Conservation (phyloP, 2,888 invertebrate species). For the Morpho helenor region DNA sequence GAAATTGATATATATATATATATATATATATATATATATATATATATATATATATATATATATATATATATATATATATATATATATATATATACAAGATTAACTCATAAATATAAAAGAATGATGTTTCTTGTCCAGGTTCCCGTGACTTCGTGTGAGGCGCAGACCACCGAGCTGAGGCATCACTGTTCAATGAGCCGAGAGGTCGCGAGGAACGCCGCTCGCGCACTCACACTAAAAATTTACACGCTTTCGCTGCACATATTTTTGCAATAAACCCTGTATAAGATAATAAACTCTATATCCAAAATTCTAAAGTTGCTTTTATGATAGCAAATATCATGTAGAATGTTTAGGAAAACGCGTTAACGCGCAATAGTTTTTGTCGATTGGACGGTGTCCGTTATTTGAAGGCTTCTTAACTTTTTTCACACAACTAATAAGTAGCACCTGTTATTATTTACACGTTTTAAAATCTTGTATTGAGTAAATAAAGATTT, state of each 20-base stretch:
- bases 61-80: too few species aligned
- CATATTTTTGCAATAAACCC: slow-evolving; percentile 8
- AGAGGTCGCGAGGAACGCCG: slow-evolving; percentile 37
- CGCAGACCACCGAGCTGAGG: slow-evolving; percentile 50
- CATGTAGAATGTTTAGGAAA: slow-evolving; percentile 8
- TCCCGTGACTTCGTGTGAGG: slow-evolving; percentile 47
- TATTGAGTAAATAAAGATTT: too few species aligned
- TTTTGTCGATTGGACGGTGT: slow-evolving; percentile 33
- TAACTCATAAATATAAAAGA: too few species aligned
- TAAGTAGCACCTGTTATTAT: too few species aligned
- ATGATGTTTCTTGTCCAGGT: slow-evolving; percentile 19
- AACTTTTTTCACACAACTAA: slow-evolving; percentile 6
- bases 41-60: too few species aligned
- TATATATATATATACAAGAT: too few species aligned
- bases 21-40: too few species aligned
- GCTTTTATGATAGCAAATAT: neutral
- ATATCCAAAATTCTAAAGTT: too few species aligned
- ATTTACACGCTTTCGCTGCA: slow-evolving; percentile 35
- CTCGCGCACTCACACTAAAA: slow-evolving; percentile 23
- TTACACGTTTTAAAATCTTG: too few species aligned
- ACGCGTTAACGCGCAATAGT: slow-evolving; percentile 23
- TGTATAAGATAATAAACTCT: neutral
- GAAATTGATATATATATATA: too few species aligned
- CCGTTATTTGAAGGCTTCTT: slow-evolving; percentile 21
- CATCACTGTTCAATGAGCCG: slow-evolving; percentile 59